Conservation (phyloP, 2,888 invertebrate genomes). For the Spatulosminthurus flaviceps region DNA sequence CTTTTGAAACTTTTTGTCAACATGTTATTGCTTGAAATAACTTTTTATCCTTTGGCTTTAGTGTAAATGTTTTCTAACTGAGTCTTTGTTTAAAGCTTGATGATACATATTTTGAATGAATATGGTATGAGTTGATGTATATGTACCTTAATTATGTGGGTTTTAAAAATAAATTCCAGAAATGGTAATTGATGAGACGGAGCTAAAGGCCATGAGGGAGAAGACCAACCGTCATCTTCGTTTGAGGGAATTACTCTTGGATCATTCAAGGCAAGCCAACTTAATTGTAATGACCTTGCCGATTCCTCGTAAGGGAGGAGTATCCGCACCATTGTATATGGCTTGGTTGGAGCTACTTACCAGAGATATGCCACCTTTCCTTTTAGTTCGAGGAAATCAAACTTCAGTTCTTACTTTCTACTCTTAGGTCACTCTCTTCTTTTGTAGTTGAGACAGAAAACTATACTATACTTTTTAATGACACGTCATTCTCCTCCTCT, state of each 20-base stretch:
- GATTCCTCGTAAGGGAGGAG: slow-evolving; percentile 90
- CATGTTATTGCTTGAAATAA: no score
- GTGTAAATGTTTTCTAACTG: no score
- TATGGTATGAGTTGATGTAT: no score
- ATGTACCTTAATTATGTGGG: not conserved
- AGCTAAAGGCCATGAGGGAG: slow-evolving; percentile 81
- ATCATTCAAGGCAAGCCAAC: slow-evolving; percentile 84
- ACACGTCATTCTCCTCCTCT: not conserved
- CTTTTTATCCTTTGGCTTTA: no score
- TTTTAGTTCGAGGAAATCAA: slow-evolving; percentile 86
- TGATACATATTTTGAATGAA: no score
- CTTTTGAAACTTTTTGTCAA: no score
- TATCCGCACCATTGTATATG: slow-evolving; percentile 93
- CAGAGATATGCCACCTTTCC: slow-evolving; percentile 85
- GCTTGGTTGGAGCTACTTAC: slow-evolving; percentile 96
- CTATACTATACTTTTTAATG: slow-evolving; percentile 2
- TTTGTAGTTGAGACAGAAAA: not conserved
- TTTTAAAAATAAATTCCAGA: slow-evolving; percentile 53
- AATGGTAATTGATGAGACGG: slow-evolving; percentile 71
- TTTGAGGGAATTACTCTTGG: slow-evolving; percentile 82
- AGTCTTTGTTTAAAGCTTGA: no score
- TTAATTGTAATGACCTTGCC: slow-evolving; percentile 95
- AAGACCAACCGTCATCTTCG: slow-evolving; percentile 91
- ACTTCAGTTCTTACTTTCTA: slow-evolving; percentile 89
- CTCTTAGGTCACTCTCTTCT: slow-evolving; percentile 70